Evolutionary conservation across 2,113 vertebrate species (phyloP).

Genomic region (Callocephalon fimbriatum): DNA sequence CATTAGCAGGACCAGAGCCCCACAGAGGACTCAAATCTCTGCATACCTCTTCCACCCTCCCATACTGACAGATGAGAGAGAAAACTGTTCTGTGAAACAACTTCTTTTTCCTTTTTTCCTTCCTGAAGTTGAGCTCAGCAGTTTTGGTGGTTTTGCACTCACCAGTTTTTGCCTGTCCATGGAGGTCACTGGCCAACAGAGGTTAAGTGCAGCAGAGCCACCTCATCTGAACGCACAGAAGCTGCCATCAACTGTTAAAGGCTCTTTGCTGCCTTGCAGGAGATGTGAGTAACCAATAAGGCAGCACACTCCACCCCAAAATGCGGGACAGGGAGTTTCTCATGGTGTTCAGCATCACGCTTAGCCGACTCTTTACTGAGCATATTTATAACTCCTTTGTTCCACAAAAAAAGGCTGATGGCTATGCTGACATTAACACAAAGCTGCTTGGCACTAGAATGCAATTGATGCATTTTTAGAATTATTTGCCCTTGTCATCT

Average conservation of each 20-base stretch:
- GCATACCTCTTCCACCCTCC: neutral
- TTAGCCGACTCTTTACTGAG: neutral
- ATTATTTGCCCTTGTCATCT: conserved; percentile 5
- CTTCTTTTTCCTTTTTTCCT: neutral
- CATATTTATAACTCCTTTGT: conserved; percentile 18
- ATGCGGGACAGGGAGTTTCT: neutral
- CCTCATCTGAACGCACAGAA: accelerated
- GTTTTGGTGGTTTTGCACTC: neutral
- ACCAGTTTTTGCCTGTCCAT: neutral
- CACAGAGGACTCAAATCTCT: neutral
- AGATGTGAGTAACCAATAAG: neutral
- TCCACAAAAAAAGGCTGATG: neutral
- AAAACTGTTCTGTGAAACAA: accelerated
- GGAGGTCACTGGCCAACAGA: neutral
- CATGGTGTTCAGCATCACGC: neutral
- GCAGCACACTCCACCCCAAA: neutral
- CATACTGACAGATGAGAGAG: neutral
- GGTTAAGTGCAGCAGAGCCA: neutral
- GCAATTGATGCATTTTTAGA: neutral
- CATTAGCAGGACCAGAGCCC: neutral
- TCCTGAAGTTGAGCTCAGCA: neutral
- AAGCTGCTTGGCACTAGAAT: neutral
- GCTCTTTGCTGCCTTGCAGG: neutral
- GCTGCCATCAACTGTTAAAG: neutral
- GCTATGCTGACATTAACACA: conserved; percentile 28